Evolutionary conservation across 2,797 vertebrate species (phyloP).

Genomic region (Phrynocephalus forsythii): DNA sequence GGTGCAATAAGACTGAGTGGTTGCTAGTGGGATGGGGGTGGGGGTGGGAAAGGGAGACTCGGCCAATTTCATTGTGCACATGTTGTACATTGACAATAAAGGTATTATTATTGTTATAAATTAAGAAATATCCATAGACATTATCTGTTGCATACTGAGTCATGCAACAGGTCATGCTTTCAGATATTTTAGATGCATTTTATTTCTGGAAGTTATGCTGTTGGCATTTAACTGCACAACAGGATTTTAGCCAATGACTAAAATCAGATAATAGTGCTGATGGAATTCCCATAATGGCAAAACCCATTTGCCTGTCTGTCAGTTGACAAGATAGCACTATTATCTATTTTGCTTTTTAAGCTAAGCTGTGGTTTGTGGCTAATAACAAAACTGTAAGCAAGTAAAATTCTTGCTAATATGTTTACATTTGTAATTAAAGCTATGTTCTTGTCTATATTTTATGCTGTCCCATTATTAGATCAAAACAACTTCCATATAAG

Average conservation of each 20-base stretch:
- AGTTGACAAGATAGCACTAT: not conserved
- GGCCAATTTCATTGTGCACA: no score
- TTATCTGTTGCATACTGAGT: no score
- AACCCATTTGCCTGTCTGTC: conserved; percentile 25
- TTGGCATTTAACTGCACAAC: no score
- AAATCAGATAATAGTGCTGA: not conserved
- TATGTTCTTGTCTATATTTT: not conserved
- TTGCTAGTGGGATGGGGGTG: no score
- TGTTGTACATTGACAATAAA: no score
- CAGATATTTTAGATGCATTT: no score
- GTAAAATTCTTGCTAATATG: not conserved
- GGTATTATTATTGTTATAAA: no score
- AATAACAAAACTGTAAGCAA: not conserved
- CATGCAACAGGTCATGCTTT: no score
- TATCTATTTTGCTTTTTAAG: not conserved
- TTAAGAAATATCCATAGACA: no score
- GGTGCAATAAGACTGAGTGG: no score
- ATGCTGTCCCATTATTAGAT: conserved; percentile 17
- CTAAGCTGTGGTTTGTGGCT: not conserved
- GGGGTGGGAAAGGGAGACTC: no score
- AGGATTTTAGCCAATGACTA: not conserved
- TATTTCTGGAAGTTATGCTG: no score
- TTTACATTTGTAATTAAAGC: not conserved
- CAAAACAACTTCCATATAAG: conserved; percentile 26
- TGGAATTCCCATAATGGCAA: not conserved